Base-by-base conservation (phyloP, 2,113 vertebrate species). In the Cebidichthys violaceus region DNA sequence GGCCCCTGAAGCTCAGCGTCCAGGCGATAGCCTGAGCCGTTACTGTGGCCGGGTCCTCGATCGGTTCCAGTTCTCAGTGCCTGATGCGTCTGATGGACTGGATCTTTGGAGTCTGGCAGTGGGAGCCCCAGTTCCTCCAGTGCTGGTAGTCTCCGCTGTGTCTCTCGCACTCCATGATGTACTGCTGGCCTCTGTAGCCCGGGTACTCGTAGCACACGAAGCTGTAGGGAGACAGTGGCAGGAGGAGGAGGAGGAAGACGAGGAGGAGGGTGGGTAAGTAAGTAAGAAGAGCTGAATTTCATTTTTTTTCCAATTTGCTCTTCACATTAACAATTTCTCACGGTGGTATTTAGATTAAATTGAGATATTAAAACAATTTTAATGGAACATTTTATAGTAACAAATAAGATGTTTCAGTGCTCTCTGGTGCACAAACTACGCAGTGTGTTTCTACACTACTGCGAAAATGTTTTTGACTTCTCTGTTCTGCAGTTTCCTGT, bases 181-280 rank as follows among this genome's bases (percentile, higher is more conserved):
- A 94, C 93, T 95, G 95, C 86, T 94, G 92, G 75, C 94, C 95
- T 71, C 90, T 93, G 87, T 95, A 94, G 45, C 94, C 93, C 0
- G 94, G 90, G 88, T 93, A 95, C 90, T 95, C 93, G 41, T 95
- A 95, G 88, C 95, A 95, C 87, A 95, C 94, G 43, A 94, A 95
- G 72, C 95, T 95, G 75, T 47, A 50, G 59, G 17, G 60, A 47
- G 27, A 72, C 10, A 67, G n/a, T 66, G 15, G 24, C n/a, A 17
- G 33, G 13, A 81, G 17, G 8, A 20, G 47, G 18, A 9, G 3
- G n/a, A n/a, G n/a, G n/a, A n/a, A n/a, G n/a, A n/a, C n/a, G n/a
- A n/a, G n/a, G n/a, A n/a, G n/a, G n/a, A n/a, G n/a, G n/a, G n/a
- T n/a, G n/a, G 70, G 55, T 20, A 1, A 3, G 43, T n/a, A 17